Base-by-base conservation (phyloP, 2,113 vertebrate species). In the Paramormyrops kingsleyae region DNA sequence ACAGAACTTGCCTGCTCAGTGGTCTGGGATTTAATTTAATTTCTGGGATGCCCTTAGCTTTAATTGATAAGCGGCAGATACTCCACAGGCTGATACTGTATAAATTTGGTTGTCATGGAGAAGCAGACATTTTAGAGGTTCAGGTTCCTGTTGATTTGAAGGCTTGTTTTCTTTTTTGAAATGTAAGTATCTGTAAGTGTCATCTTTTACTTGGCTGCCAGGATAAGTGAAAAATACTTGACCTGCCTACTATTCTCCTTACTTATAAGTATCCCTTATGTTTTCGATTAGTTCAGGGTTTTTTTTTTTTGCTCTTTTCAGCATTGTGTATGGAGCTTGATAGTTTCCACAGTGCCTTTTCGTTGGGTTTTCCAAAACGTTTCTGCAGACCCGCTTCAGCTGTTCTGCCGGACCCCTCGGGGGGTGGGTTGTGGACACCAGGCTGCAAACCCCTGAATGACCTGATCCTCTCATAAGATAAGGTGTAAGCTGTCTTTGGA, bases 11-110 rank as follows among this genome's bases (percentile, higher is more conserved):
- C 27, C n/a, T 31, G n/a, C n/a, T 31, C 47, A 50, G 47, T 86
- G 84, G 84, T 1, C 83, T n/a, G 46, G n/a, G 83, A 86, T 86
- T 86, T 47, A 42, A 87, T 53, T 87, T 53, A 52, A 87, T 53
- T 87, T 87, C 85, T 87, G 85, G n/a, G 15, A 35, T 27, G 49
- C 49, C 27, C 50, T 87, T 6, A 53, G 85, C 50, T 87, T 35
- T 19, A 35, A 31, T 35, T 35, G 85, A 52, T 87, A 31, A 52
- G 85, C 21, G 7, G 4, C 31, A 19, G 17, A 46, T 24, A 4
- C 19, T 46, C 83, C 19, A 12, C 44, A n/a, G 83, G 83, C 83
- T 47, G 35, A 42, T 47, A 21, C 24, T 84, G 44, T 47, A 27
- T 84, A 46, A 47, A 84, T n/a, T 84, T 2, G 9, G 39, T 47